Evolutionary conservation across 2,113 vertebrate genomes (phyloP), one percentile per base, ranked within the genome.

Genomic region (Podarcis raffonei): DNA sequence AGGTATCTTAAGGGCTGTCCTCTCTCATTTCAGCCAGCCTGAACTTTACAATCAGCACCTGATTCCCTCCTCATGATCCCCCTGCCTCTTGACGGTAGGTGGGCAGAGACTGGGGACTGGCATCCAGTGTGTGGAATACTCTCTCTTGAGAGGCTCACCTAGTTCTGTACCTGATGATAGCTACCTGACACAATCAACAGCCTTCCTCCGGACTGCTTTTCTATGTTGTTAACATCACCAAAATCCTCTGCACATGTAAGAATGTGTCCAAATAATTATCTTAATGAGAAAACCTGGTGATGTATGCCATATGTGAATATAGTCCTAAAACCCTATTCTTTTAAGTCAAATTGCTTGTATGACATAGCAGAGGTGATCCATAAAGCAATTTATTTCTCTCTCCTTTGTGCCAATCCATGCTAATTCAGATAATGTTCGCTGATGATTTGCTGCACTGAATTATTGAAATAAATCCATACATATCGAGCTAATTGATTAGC

Each of bases 341-440:
- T 85, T 91, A 89, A 93, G 81, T 68, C 89, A 93, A 91, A 84
- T 89, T 89, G 85, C 37, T 62, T 76, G 72, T 85, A 13, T 88
- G 32, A 66, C 75, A 32, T 77, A 87, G 5, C 62, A 85, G 80
- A 89, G 82, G 77, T 93, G 94, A 96, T 93, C 86, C 84, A 93
- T 90, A 91, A 89, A 91, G 78, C 80, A 94, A 95, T 96, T 95
- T 92, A 94, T 25, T 91, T 4, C 65, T 84, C 90, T 89, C 89
- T 87, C 92, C 69, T 93, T 94, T 90, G 75, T 53, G 68, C 35
- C n/a, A 94, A 88, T 87, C 75, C n/a, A 65, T 85, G 66, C 86
- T 95, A 92, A 95, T 96, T 94, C 92, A 94, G 69, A 93, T 94
- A 94, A 96, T 84, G 74, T 77, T 92, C 94, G 92, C 66, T 93